Evolutionary conservation across 2,888 invertebrate species (phyloP).

Genomic region (Drepana falcataria): DNA sequence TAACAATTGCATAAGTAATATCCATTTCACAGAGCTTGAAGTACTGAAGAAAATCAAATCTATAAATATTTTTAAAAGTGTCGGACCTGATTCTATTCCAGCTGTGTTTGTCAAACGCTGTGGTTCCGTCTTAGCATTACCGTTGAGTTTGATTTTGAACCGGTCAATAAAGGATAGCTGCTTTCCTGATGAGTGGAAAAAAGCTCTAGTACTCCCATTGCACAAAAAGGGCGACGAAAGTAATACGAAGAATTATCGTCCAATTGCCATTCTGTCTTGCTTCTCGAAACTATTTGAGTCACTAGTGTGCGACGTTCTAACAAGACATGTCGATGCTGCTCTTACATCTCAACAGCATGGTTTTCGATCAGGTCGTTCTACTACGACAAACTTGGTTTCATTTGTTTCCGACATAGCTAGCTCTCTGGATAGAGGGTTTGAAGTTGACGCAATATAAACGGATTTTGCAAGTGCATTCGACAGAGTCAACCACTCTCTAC

Average conservation of each 20-base stretch:
- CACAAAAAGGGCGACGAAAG: neutral
- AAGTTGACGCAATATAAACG: neutral
- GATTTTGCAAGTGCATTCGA: neutral
- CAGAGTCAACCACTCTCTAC: neutral
- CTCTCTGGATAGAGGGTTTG: neutral
- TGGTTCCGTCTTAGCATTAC: too few species aligned
- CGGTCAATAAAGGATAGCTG: too few species aligned
- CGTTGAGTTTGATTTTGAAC: too few species aligned
- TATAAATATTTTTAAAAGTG: too few species aligned
- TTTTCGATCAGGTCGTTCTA: neutral
- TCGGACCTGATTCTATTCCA: too few species aligned
- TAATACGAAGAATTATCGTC: neutral
- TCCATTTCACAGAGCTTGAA: too few species aligned
- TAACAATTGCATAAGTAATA: too few species aligned
- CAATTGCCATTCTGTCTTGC: neutral
- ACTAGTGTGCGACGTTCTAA: neutral
- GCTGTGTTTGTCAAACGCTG: too few species aligned
- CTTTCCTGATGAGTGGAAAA: neutral
- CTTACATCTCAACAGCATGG: neutral
- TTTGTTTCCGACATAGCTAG: neutral
- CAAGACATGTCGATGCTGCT: neutral
- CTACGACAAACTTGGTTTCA: neutral
- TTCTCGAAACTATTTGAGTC: neutral
- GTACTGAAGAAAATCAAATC: too few species aligned
- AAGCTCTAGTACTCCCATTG: neutral